Base-by-base conservation (phyloP, 2,113 vertebrate genomes). In the Leucopternis melanops region DNA sequence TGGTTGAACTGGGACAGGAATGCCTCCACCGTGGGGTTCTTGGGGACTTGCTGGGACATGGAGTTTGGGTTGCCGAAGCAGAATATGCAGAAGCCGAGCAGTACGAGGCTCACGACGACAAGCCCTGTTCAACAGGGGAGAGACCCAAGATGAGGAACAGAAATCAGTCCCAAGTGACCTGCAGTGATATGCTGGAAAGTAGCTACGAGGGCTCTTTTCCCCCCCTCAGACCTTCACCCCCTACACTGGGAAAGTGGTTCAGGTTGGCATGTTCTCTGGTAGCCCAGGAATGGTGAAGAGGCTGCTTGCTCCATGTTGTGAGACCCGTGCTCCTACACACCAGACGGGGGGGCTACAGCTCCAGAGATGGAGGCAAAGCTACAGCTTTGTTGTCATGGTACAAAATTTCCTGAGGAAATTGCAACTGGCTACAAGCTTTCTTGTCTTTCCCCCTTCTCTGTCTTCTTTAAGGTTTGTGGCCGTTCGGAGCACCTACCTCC, bases 1-100 rank as follows among this genome's bases (percentile, higher is more conserved):
- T 94, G 96, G 27, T 97, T 84, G 85, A 99, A 98, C 52, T 98
- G 93, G 29, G 79, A 89, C 59, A 98, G 86, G 81, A 98, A 99
- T 4, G 96, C 96, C 45, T 98, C 96, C 92, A 98, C 63, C 0
- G 77, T 90, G 50, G 96, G 95, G 55, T 95, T 98, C 65, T 1
- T n/a, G 52, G 67, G 74, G 16, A 90, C 67, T 27, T 82, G 94
- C 77, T 97, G 92, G 2, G 94, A 85, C 27, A 66, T 82, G 59
- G 96, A 97, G 27, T 90, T 86, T 2, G 45, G 96, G 79, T 71
- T 97, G 71, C 92, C 61, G 0, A 19, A 74, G 79, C 59, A 61
- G 10, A 57, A 80, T 16, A 55, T 25, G 44, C 94, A 55, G 59
- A 91, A 8, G 49, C 34, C 9, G 1, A 97, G 14, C 47, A 93